A percentile compares a stretch with the other conserved stretches of the same genome.
These are phyloP conservation scores for Arge pagana DNA, from an alignment of 2,888 invertebrate species.

Conservation along the genomic window DNA sequence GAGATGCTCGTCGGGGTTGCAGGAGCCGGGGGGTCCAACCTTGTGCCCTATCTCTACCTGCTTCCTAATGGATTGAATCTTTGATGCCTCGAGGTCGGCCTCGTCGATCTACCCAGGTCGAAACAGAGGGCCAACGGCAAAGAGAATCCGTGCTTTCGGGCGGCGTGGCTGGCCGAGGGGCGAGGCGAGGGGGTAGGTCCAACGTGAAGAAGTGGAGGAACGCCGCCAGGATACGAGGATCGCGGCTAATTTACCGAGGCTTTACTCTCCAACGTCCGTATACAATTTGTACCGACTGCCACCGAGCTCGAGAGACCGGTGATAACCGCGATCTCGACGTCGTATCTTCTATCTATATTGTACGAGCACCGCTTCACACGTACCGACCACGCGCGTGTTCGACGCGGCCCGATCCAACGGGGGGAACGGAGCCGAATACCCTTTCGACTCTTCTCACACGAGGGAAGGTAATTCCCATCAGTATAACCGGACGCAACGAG, in stretches of 20 bases:
- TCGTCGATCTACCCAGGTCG: constrained; percentile 38
- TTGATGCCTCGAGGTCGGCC: constrained; percentile 40
- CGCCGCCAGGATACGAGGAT: constrained; percentile 5
- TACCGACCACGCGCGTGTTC: too few relatives aligned
- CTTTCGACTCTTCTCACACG: too few relatives aligned
- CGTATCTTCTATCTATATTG: too few relatives aligned
- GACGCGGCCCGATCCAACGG: too few relatives aligned
- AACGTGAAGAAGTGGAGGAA: neutral
- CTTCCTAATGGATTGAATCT: constrained; percentile 48
- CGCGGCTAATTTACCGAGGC: constrained; percentile 21
- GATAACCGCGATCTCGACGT: too few relatives aligned
- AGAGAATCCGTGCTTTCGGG: neutral
- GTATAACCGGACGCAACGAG: too few relatives aligned
- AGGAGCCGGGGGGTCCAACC: constrained; percentile 19
- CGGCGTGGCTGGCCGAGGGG: constrained; percentile 25
- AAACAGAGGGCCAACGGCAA: constrained; percentile 12
- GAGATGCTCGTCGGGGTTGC: constrained; percentile 4
- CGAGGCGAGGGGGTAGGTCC: constrained; percentile 19
- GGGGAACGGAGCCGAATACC: too few relatives aligned
- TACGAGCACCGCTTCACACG: too few relatives aligned
- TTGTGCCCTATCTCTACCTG: constrained; percentile 15
- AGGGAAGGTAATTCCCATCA: too few relatives aligned
- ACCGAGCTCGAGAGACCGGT: too few relatives aligned
- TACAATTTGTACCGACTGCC: constrained; percentile 11
- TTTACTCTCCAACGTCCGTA: neutral